Evolutionary conservation across 2,888 invertebrate genomes (phyloP), one percentile per base, ranked within the genome.

Genomic region (Cataglyphis albicans): DNA sequence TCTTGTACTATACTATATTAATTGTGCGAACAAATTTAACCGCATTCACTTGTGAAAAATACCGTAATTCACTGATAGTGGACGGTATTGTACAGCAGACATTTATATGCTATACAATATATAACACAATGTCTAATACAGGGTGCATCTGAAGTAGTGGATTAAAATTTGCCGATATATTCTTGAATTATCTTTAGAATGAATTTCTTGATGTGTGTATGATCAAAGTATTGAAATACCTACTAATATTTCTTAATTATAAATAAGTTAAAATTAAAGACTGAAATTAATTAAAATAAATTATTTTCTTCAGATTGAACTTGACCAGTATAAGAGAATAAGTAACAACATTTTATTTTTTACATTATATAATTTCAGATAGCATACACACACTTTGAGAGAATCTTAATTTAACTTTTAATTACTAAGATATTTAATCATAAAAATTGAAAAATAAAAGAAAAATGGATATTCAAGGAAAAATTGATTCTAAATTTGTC

Each of bases 1-100:
- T 76, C 84, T 84, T 88, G 76, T 87, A 90, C 38, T 59, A 67
- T 86, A 85, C 35, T 85, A 82, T 86, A 89, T 57, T 85, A 89
- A 83, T 84, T 84, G 82, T 89, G 87, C 70, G 80, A 82, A 70
- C 68, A 86, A 87, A 70, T 74, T 84, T 84, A 84, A 72, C 25
- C 72, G 65, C 86, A 86, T 87, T 90, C 76, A 84, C 74, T 83
- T 76, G 55, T 41, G 67, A 5, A 55, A 41, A 29, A 76, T 76
- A 55, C 9, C 41, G n/a, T 41, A 65, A 67, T 76, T 65, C 57
- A 67, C 15, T 9, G 25, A 75, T 52, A 55, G 4, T 65, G 65
- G n/a, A 41, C 55, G 29, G 38, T 65, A 55, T 41, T 76, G 55
- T 76, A 55, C 65, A n/a, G 76, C 38, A 1, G n/a, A 67, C 2